phyloP scores from a whole-genome alignment of 2,888 invertebrate genomes.

The Cantharis lateralis region DNA sequence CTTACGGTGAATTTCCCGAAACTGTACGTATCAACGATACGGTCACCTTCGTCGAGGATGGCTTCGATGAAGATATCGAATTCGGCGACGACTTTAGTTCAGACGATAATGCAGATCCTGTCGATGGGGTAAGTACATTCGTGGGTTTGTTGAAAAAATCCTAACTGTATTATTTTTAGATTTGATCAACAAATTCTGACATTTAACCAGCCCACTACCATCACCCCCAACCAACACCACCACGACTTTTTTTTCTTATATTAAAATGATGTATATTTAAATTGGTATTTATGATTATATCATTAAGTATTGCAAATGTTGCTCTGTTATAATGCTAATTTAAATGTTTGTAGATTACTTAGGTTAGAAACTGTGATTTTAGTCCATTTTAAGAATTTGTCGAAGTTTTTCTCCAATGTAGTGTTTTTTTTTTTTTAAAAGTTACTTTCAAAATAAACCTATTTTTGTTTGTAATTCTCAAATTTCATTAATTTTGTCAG shows the following conservation, averaged over 20 bases:
- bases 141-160: neutral
- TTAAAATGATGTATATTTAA: neutral
- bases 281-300: neutral
- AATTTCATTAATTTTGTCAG: neutral
- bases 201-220: neutral
- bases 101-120: constrained; percentile 82
- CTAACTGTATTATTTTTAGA: neutral
- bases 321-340: neutral
- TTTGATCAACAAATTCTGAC: neutral
- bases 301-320: neutral
- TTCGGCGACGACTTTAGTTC: constrained; percentile 95
- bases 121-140: constrained; percentile 57
- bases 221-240: neutral
- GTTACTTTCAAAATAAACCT: neutral
- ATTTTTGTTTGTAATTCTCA: neutral
- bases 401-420: neutral
- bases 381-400: neutral
- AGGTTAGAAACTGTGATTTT: neutral
- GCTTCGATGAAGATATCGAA: constrained; percentile 95
- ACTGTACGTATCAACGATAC: constrained; percentile 97
- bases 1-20: constrained; percentile 98
- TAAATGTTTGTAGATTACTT: neutral
- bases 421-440: neutral
- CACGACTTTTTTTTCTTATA: neutral
- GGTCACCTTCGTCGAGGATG: constrained; percentile 92